Evolutionary conservation across 2,888 invertebrate species (phyloP).

Genomic region (Globia sparganii): DNA sequence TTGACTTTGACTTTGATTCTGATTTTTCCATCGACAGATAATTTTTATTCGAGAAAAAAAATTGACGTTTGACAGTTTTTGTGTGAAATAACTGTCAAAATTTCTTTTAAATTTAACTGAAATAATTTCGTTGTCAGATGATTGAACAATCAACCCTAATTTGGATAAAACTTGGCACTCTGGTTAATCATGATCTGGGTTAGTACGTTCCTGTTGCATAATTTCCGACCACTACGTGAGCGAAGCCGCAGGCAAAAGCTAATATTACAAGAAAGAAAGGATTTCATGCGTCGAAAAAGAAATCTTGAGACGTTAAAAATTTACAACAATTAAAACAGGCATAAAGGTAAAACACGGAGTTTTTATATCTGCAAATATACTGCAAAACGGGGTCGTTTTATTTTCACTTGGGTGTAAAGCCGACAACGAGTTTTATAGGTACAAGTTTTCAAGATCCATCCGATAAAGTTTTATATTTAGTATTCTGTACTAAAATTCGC

Average conservation of each 20-base stretch:
- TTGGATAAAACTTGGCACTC: not conserved
- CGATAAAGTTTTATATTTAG: constrained; percentile 49
- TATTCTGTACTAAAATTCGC: constrained; percentile 31
- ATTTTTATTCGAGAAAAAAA: too few species aligned
- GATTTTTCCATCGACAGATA: too few species aligned
- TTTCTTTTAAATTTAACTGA: too few species aligned
- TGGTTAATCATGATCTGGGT: not conserved
- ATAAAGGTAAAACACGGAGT: not conserved
- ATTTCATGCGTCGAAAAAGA: constrained; percentile 26
- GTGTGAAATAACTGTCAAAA: too few species aligned
- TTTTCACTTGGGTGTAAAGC: constrained; percentile 34
- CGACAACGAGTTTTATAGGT: constrained; percentile 25
- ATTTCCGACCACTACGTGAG: not conserved
- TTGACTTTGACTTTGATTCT: too few species aligned
- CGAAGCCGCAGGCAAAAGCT: not conserved
- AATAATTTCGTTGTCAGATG: too few species aligned
- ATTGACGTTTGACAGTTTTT: too few species aligned
- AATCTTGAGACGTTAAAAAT: constrained; percentile 14
- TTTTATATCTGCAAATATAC: constrained; percentile 18
- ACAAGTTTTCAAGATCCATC: constrained; percentile 47
- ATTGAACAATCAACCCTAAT: too few species aligned
- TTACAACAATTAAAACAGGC: not conserved
- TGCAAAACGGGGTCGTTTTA: constrained; percentile 27
- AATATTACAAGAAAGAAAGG: not conserved
- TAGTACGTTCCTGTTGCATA: not conserved